Evolutionary conservation across 1,140 invertebrate genomes (phyloP).

Genomic region (Marisa cornuarietis): DNA sequence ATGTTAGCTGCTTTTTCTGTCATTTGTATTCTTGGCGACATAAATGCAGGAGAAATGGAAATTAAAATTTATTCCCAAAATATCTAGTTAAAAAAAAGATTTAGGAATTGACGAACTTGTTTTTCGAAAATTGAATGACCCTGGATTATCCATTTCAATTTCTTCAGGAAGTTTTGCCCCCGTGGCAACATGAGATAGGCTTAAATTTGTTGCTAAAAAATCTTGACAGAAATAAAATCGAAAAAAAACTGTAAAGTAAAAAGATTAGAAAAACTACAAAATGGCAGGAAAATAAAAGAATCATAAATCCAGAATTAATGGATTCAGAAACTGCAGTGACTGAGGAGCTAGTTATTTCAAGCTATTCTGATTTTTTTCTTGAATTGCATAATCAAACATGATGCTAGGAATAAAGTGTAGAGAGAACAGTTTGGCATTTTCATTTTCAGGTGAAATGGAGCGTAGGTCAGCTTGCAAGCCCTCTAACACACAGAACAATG

Average conservation of each 20-base stretch:
- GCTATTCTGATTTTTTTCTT: neutral
- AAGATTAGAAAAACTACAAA: neutral
- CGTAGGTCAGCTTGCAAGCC: neutral
- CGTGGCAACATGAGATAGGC: neutral
- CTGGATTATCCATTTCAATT: neutral
- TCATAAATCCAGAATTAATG: neutral
- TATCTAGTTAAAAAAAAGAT: neutral
- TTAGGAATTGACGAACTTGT: neutral
- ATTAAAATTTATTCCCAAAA: neutral
- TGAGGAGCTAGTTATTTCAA: neutral
- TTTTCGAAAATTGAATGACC: neutral
- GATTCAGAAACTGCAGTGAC: neutral
- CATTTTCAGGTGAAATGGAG: slow-evolving; percentile 7
- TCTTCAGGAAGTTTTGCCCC: neutral
- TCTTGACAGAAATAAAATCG: neutral
- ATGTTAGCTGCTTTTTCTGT: neutral
- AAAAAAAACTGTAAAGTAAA: neutral
- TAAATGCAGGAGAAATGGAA: too few relatives aligned
- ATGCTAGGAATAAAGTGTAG: neutral
- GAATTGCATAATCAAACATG: neutral
- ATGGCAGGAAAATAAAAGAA: neutral
- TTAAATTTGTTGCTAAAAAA: too few relatives aligned
- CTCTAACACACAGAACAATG: neutral
- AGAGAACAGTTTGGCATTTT: neutral
- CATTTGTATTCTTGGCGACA: too few relatives aligned